Percentiles rank a stretch among this genome's conserved stretches.
phyloP scores from a whole-genome alignment of 2,888 invertebrate genomes.

The Phengaris arion region DNA sequence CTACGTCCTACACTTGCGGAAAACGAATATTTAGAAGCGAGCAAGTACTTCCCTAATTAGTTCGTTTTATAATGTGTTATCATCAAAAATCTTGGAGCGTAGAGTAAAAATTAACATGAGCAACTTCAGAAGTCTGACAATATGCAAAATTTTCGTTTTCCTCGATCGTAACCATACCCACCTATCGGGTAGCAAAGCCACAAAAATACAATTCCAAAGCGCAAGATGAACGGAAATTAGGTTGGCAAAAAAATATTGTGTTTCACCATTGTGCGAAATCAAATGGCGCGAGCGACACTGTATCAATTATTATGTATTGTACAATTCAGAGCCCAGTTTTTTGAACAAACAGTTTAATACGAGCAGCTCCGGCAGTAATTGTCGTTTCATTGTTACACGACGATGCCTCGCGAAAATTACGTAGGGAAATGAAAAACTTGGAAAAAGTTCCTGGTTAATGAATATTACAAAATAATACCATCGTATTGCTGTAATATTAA shows the following conservation, averaged over 20 bases:
- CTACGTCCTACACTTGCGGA: too few relatives aligned
- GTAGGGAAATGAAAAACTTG: constrained; percentile 17
- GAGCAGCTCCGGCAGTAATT: constrained; percentile 16
- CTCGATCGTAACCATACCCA: too few relatives aligned
- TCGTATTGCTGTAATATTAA: too few relatives aligned
- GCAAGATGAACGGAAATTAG: not conserved
- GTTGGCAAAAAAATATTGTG: not conserved
- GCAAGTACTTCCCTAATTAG: too few relatives aligned
- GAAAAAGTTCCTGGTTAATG: not conserved
- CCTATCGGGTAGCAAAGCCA: too few relatives aligned
- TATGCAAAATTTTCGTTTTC: too few relatives aligned
- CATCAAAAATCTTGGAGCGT: too few relatives aligned
- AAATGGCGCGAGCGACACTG: constrained; percentile 4
- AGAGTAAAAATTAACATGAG: too few relatives aligned
- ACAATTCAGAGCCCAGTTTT: constrained; percentile 15
- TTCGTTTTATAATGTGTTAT: too few relatives aligned
- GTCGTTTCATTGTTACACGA: constrained; percentile 20
- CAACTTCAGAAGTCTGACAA: too few relatives aligned
- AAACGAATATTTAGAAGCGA: too few relatives aligned
- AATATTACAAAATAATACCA: not conserved
- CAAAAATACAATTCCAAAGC: not conserved
- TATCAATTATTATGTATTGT: constrained; percentile 27
- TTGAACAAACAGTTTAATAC: constrained; percentile 23
- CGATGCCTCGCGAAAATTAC: constrained; percentile 21
- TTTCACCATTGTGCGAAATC: constrained; percentile 6